These are phyloP conservation scores for Panulirus ornatus DNA, from an alignment of 1,140 invertebrate genomes.

Conservation along the genomic window DNA sequence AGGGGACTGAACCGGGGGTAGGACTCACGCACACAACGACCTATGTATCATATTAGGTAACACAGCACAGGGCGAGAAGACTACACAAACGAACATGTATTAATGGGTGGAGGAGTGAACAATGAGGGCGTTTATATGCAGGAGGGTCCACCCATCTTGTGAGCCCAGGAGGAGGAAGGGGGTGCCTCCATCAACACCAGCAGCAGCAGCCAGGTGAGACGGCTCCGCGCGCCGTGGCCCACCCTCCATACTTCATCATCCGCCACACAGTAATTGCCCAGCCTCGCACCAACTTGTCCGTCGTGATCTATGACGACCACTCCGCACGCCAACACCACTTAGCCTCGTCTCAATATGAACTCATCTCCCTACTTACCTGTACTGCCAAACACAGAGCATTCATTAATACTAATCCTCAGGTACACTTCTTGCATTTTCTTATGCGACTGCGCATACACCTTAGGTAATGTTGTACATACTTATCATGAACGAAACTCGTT, in stretches of 20 bases:
- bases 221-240: neutral
- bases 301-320: conserved; percentile 26
- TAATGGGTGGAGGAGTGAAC: conserved; percentile 8
- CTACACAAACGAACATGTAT: neutral
- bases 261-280: conserved; percentile 28
- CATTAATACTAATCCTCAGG: too few species aligned
- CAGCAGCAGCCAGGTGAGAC: conserved; percentile 26
- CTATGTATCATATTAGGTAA: conserved; percentile 1
- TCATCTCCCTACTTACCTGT: neutral
- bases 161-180: neutral
- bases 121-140: conserved; percentile 48
- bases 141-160: conserved; percentile 8
- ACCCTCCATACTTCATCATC: conserved; percentile 29
- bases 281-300: conserved; percentile 22
- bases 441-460: too few species aligned
- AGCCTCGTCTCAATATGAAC: neutral
- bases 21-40: neutral
- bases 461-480: too few species aligned
- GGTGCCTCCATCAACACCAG: neutral
- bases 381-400: too few species aligned
- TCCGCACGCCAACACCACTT: neutral
- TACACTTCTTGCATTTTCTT: too few species aligned
- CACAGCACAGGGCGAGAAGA: conserved; percentile 2
- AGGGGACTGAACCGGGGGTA: too few species aligned
- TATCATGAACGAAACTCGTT: too few species aligned